These are phyloP conservation scores for Mugil cephalus DNA, from an alignment of 2,113 vertebrate species.

Conservation along the genomic window DNA sequence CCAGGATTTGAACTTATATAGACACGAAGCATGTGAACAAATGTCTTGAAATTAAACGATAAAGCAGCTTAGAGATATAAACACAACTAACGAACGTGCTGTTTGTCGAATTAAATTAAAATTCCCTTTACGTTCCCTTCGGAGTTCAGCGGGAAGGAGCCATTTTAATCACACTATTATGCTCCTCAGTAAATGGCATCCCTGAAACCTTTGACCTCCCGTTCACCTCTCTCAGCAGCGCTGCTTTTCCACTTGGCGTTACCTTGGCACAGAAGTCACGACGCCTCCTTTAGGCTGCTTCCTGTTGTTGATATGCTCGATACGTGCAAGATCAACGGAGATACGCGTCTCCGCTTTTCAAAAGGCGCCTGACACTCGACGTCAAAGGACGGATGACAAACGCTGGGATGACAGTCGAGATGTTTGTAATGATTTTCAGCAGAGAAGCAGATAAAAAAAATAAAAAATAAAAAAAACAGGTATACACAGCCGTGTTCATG, in stretches of 20 bases:
- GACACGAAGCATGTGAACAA: slow-evolving; percentile 24
- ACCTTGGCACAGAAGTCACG: slow-evolving; percentile 36
- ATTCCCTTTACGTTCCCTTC: neutral
- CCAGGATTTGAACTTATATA: slow-evolving; percentile 29
- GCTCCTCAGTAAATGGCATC: slow-evolving; percentile 5
- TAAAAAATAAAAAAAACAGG: neutral
- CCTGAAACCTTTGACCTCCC: slow-evolving; percentile 44
- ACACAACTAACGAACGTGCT: slow-evolving; percentile 1
- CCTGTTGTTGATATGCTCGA: slow-evolving; percentile 61
- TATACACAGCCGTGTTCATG: neutral
- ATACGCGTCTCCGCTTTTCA: slow-evolving; percentile 49
- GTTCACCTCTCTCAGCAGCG: slow-evolving; percentile 44
- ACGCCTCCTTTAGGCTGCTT: slow-evolving; percentile 44
- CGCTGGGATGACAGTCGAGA: neutral
- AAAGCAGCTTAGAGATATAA: slow-evolving; percentile 25
- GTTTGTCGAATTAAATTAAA: slow-evolving; percentile 10
- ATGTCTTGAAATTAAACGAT: slow-evolving; percentile 30
- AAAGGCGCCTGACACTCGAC: slow-evolving; percentile 33
- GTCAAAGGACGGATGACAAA: slow-evolving; percentile 29
- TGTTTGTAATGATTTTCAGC: slow-evolving; percentile 25
- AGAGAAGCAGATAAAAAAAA: slow-evolving; percentile 13
- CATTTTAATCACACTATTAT: no score
- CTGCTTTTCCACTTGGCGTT: slow-evolving; percentile 22
- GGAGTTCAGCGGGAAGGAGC: no score
- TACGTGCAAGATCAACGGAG: slow-evolving; percentile 60